These are phyloP conservation scores for Halichoerus grypus DNA, from an alignment of 2,113 vertebrate species.

Conservation along the genomic window DNA sequence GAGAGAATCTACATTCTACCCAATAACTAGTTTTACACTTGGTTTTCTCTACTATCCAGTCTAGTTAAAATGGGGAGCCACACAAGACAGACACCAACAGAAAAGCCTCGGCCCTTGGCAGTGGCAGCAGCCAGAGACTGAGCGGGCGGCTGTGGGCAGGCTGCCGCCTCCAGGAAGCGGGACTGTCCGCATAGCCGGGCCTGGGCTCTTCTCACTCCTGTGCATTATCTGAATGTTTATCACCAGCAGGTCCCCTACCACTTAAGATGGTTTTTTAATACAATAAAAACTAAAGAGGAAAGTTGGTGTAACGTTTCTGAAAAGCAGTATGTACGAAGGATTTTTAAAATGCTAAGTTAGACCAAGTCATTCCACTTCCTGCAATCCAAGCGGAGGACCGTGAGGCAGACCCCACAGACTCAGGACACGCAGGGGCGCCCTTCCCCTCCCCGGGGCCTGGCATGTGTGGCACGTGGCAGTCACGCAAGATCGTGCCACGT, in stretches of 20 bases:
- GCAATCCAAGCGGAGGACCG: not conserved
- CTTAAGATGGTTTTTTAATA: not conserved
- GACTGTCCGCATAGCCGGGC: not conserved
- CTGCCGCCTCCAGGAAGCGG: not conserved
- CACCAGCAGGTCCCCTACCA: not conserved
- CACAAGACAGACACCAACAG: not conserved
- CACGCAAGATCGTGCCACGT: not conserved
- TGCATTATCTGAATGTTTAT: not conserved
- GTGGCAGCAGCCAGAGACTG: not conserved
- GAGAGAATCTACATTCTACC: not conserved
- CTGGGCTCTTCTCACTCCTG: not conserved
- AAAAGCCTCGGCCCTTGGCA: not conserved
- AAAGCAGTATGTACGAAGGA: not conserved
- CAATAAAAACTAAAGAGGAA: not conserved
- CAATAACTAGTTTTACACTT: not conserved
- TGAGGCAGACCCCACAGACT: not conserved
- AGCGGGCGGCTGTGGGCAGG: fast-evolving
- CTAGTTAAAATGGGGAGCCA: not conserved
- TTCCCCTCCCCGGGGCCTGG: not conserved
- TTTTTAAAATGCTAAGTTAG: not conserved
- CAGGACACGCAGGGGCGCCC: not conserved
- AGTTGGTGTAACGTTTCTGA: not conserved
- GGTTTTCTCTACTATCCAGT: not conserved
- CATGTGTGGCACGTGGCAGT: fast-evolving
- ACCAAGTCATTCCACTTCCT: not conserved